phyloP scores from a whole-genome alignment of 2,113 vertebrate species.

The Miniopterus natalensis region DNA sequence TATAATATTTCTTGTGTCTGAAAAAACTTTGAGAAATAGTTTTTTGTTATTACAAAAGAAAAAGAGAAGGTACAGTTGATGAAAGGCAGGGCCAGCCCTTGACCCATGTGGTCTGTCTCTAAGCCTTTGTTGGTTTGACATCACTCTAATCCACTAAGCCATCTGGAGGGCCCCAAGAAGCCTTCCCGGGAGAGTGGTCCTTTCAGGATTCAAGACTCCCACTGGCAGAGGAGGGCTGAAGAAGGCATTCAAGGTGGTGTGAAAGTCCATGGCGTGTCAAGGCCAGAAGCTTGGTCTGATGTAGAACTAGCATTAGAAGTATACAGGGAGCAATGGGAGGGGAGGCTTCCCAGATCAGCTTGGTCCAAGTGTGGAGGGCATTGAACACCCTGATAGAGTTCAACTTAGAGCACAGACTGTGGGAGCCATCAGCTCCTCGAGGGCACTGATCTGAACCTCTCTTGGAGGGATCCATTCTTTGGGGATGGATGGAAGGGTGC shows the following conservation, averaged over 20 bases:
- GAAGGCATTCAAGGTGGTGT: neutral
- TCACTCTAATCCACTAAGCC: neutral
- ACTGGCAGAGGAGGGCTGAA: neutral
- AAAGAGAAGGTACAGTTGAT: neutral
- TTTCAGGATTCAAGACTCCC: neutral
- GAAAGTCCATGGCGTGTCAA: neutral
- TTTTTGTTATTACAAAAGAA: neutral
- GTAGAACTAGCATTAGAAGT: neutral
- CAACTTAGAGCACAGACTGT: neutral
- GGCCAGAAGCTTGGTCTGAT: neutral
- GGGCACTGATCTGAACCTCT: neutral
- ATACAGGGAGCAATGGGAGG: neutral
- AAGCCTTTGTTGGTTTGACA: neutral
- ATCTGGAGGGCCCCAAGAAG: neutral
- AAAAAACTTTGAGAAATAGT: neutral
- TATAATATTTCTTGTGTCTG: neutral
- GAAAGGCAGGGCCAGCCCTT: neutral
- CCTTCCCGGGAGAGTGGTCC: neutral
- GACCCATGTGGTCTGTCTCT: no score
- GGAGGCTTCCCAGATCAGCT: neutral
- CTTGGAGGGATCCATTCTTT: neutral
- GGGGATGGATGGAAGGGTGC: neutral
- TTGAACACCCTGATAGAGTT: neutral
- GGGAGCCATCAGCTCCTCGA: neutral
- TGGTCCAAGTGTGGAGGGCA: neutral